Conservation (phyloP, 2,888 invertebrate genomes). For the Thymelicus acteon region DNA sequence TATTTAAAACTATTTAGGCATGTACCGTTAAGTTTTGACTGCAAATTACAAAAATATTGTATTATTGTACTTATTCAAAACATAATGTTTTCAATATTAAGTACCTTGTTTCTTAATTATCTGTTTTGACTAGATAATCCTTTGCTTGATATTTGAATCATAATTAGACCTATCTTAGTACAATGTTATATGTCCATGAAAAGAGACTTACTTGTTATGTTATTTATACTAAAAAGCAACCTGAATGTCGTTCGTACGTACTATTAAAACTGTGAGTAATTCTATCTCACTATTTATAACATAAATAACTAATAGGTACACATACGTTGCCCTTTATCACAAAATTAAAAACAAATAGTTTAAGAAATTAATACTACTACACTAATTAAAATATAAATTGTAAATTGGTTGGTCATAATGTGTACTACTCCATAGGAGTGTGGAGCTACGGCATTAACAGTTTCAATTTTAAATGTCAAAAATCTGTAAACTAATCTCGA, state of each 20-base stretch:
- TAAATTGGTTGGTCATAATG: background rate
- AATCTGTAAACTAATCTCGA: too few relatives aligned
- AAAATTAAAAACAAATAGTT: background rate
- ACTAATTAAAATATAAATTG: background rate
- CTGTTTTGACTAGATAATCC: constrained; percentile 9
- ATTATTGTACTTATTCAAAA: background rate
- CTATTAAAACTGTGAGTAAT: background rate
- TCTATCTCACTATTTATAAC: background rate
- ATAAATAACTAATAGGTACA: background rate
- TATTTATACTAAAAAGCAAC: background rate
- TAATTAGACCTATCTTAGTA: too few relatives aligned
- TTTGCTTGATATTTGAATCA: background rate
- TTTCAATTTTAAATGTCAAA: too few relatives aligned
- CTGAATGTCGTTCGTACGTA: background rate
- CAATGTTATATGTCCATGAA: too few relatives aligned
- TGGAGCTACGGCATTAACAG: too few relatives aligned
- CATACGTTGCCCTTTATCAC: constrained; percentile 1
- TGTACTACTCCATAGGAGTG: too few relatives aligned
- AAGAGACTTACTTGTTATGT: too few relatives aligned
- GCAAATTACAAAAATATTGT: background rate
- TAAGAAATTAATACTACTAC: background rate
- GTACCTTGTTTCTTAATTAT: background rate
- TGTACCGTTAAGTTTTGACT: constrained; percentile 3
- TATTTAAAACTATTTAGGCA: background rate
- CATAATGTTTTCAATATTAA: background rate